phyloP scores from a whole-genome alignment of 2,113 vertebrate species.

The Dicrurus megarhynchus region DNA sequence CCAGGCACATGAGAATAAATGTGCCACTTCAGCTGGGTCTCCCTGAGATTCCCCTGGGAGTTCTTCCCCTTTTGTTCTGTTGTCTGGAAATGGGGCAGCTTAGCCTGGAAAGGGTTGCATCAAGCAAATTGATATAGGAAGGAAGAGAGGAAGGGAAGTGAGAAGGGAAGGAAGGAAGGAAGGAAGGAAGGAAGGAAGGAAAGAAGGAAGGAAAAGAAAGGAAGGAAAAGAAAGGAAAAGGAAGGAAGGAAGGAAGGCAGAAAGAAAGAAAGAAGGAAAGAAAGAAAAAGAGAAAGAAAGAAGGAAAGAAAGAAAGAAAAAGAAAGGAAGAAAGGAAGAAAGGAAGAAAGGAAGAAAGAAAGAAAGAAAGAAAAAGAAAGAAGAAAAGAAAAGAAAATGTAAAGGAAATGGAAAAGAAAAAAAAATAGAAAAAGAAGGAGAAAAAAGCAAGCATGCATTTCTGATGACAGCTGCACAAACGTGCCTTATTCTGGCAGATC shows the following conservation, averaged over 20 bases:
- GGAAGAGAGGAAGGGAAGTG: not conserved
- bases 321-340: fast-evolving
- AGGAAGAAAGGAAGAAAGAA: fast-evolving
- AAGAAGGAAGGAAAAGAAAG: fast-evolving
- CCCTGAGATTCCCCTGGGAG: not conserved
- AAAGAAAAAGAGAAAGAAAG: fast-evolving
- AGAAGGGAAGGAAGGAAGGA: fast-evolving
- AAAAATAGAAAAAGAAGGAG: fast-evolving
- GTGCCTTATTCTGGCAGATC: slow-evolving; percentile 40
- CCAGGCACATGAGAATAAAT: not conserved
- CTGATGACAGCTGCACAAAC: slow-evolving; percentile 54
- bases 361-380: fast-evolving
- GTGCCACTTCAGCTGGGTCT: not conserved
- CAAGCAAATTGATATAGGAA: not conserved
- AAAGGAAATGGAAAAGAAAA: fast-evolving
- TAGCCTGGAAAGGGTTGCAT: not conserved
- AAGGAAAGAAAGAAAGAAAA: not conserved
- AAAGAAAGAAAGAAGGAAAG: no score
- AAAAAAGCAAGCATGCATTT: not conserved
- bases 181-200: fast-evolving
- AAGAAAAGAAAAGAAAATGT: no score
- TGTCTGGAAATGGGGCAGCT: not conserved
- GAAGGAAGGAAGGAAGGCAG: fast-evolving
- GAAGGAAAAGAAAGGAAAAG: fast-evolving
- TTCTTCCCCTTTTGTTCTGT: not conserved